These are phyloP conservation scores for Orientallactaga sibirica DNA, from an alignment of 2,797 vertebrate species.

Conservation along the genomic window DNA sequence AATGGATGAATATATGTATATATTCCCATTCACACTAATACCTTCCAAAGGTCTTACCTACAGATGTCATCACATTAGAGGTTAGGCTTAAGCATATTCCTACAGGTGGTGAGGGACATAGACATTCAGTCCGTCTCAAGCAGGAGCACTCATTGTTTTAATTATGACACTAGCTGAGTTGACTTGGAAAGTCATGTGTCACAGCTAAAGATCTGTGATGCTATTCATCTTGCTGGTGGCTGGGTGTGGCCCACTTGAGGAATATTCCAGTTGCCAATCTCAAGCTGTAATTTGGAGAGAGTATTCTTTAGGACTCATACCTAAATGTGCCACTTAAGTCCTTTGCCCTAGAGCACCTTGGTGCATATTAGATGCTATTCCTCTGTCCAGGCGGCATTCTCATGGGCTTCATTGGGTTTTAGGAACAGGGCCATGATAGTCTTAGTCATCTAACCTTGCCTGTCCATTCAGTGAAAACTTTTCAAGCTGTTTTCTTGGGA, in stretches of 20 bases:
- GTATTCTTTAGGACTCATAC: background rate
- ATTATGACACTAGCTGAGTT: background rate
- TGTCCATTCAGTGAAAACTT: constrained; percentile 10
- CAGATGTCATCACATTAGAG: background rate
- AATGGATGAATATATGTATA: background rate
- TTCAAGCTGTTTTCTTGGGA: constrained; percentile 19
- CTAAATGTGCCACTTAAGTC: background rate
- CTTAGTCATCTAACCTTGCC: background rate
- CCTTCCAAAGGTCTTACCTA: background rate
- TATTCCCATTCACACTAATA: background rate
- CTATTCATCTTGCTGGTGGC: background rate
- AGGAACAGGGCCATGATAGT: background rate
- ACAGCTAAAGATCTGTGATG: background rate
- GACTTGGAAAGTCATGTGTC: background rate
- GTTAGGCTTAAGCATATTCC: background rate
- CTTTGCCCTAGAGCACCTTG: background rate
- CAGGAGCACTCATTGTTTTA: background rate
- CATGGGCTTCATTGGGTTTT: background rate
- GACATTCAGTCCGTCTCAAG: background rate
- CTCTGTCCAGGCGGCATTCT: background rate
- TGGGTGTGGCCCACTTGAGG: background rate
- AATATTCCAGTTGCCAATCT: background rate
- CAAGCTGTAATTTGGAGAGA: background rate
- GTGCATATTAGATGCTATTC: background rate
- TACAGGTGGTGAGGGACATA: background rate